Evolutionary conservation across 2,797 vertebrate species (phyloP), one percentile per base, ranked within the genome.

Genomic region (Amniataba percoides): DNA sequence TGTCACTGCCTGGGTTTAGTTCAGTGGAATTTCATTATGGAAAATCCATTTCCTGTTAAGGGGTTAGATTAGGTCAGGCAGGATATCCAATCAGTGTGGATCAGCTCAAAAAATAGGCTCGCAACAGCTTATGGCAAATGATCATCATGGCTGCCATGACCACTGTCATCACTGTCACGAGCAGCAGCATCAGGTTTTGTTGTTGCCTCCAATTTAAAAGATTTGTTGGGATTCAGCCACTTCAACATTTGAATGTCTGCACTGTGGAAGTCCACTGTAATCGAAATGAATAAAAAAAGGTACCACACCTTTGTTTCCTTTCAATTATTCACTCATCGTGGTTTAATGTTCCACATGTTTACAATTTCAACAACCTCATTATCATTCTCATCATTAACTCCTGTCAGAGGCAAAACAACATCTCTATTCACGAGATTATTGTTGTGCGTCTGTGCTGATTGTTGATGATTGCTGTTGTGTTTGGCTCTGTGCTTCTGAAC

Each of bases 21-120:
- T 88, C 71, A 66, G 71, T 48, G 68, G 62, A 80, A 88, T 91
- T 88, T 89, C 83, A 92, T 88, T 85, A 88, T 72, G 74, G 81
- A 85, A 87, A 89, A 91, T 87, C 83, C 58, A 89, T 88, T 88
- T 90, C 78, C 79, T 79, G 67, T 88, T 81, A 59, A 68, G 19
- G 67, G 72, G 82, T 92, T 49, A 61, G 56, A 90, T 88, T 61
- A 76, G 84, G 79, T 82, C 82, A 74, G 60, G 25, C 75, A 73
- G 71, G 64, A 65, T 72, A 69, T 78, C 76, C 82, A 89, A 86
- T 90, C 80, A 83, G 55, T 55, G 63, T 36, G 63, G 74, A 88
- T 88, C 65, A 82, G 65, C 61, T 85, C 62, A 77, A 69, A 79
- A 31, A 83, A 82, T 58, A 11, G 52, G 62, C 36, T 80, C n/a